phyloP scores from a whole-genome alignment of 2,113 vertebrate genomes.

The Todiramphus chloris region DNA sequence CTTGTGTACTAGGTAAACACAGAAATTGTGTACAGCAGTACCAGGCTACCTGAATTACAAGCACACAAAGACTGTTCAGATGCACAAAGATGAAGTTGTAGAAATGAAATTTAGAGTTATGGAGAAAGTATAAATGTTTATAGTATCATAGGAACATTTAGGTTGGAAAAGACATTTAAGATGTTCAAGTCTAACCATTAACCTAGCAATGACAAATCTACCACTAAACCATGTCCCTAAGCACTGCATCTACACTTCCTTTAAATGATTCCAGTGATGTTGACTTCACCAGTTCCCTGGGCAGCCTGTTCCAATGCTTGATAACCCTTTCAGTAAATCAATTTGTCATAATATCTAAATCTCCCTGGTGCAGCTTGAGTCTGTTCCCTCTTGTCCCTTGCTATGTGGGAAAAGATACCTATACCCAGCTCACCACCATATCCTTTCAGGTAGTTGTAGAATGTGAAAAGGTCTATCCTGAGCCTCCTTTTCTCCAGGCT shows the following conservation, averaged over 20 bases:
- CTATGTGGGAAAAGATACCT: background rate
- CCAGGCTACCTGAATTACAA: background rate
- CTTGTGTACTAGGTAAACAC: background rate
- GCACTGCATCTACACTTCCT: background rate
- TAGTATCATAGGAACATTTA: background rate
- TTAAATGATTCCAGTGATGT: background rate
- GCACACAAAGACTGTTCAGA: background rate
- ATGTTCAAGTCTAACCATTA: background rate
- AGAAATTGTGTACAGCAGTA: background rate
- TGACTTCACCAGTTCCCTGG: background rate
- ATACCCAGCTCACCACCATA: rapidly evolving
- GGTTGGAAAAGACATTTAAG: background rate
- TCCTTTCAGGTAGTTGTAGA: background rate
- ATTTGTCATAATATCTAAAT: background rate
- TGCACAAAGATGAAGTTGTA: background rate
- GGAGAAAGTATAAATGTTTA: background rate
- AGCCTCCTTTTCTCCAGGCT: background rate
- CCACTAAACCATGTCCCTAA: background rate
- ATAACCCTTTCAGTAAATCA: background rate
- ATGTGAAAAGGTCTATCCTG: background rate
- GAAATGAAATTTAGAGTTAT: background rate
- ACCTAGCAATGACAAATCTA: background rate
- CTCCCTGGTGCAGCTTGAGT: background rate
- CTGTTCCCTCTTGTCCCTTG: background rate
- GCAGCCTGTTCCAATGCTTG: background rate